Base-by-base conservation (phyloP, 2,113 vertebrate genomes). In the Triplophysa siluroides region DNA sequence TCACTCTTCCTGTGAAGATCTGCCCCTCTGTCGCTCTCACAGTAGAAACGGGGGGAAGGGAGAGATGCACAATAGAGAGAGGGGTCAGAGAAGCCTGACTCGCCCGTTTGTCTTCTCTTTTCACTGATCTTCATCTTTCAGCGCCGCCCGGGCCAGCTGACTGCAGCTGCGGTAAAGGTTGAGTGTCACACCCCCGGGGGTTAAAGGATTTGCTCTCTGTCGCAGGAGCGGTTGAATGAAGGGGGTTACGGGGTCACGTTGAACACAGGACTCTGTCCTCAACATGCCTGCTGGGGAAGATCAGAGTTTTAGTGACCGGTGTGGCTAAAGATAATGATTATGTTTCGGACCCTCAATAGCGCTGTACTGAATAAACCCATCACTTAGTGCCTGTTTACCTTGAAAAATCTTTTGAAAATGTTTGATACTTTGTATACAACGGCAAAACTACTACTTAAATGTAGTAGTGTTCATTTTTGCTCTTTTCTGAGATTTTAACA, bases 111-210 rank as follows among this genome's bases (percentile, higher is more conserved):
- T 86, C 85, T 86, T 84, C 67, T 80, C 50, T 24, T 77, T 72
- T 83, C 74, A 79, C 45, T 74, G 63, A 66, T 77, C 63, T 74
- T 10, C 38, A 65, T 82, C 64, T 80, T 1, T 81, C 50, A 80
- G 63, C 62, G 81, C n/a, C 74, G 80, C 68, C 76, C 61, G 10
- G 75, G 84, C 76, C 78, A 68, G 79, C 88, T 89, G 83, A 83
- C 83, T 85, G 87, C 92, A 92, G 91, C 90, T 92, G 90, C 82
- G 90, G 91, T 89, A 92, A 91, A 93, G 92, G 92, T 93, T 90
- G 89, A 88, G 88, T 79, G 93, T 92, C 93, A 92, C 88, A 87
- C 90, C 90, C 91, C 89, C 83, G 80, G 87, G 87, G 92, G 92
- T 92, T 91, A 91, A 86, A 85, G 83, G 43, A 83, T 85, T 76